Percentiles rank a stretch among this genome's conserved stretches.
Evolutionary conservation across 2,888 invertebrate genomes (phyloP).

Genomic region (Ligdia adustata): DNA sequence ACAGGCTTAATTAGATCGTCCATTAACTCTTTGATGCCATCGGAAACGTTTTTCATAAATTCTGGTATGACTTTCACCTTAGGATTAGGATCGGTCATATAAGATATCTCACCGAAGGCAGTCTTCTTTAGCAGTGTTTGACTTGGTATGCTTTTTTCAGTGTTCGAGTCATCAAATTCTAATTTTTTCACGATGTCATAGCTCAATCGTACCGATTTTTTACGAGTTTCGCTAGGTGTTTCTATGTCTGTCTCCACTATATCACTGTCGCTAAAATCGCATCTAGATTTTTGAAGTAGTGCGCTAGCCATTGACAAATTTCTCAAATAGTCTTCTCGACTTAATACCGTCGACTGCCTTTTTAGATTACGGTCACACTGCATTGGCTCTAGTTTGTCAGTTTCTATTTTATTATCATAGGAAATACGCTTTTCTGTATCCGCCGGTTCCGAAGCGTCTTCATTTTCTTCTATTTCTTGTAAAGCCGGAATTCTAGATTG

Average conservation of each 20-base stretch:
- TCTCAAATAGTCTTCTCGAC: slow-evolving; percentile 58
- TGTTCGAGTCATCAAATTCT: slow-evolving; percentile 62
- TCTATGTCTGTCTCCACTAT: slow-evolving; percentile 44
- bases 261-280: slow-evolving; percentile 50
- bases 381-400: slow-evolving; percentile 22
- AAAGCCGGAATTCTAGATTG: slow-evolving; percentile 19
- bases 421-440: slow-evolving; percentile 27
- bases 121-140: slow-evolving; percentile 59
- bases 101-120: slow-evolving; percentile 55
- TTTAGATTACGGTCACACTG: slow-evolving; percentile 28
- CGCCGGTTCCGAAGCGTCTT: slow-evolving; percentile 9
- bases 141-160: slow-evolving; percentile 42
- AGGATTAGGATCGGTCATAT: slow-evolving; percentile 50
- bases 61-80: slow-evolving; percentile 71
- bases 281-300: slow-evolving; percentile 52
- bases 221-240: slow-evolving; percentile 21
- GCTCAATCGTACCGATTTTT: slow-evolving; percentile 47
- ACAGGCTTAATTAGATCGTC: slow-evolving; percentile 68
- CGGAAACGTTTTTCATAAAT: slow-evolving; percentile 59
- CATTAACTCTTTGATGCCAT: slow-evolving; percentile 68
- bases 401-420: slow-evolving; percentile 37
- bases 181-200: slow-evolving; percentile 68
- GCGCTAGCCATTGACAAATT: slow-evolving; percentile 68
- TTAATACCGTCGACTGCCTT: slow-evolving; percentile 54
- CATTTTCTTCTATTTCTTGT: slow-evolving; percentile 33